Conservation (phyloP, 2,888 invertebrate species). For the Fragum fragum region DNA sequence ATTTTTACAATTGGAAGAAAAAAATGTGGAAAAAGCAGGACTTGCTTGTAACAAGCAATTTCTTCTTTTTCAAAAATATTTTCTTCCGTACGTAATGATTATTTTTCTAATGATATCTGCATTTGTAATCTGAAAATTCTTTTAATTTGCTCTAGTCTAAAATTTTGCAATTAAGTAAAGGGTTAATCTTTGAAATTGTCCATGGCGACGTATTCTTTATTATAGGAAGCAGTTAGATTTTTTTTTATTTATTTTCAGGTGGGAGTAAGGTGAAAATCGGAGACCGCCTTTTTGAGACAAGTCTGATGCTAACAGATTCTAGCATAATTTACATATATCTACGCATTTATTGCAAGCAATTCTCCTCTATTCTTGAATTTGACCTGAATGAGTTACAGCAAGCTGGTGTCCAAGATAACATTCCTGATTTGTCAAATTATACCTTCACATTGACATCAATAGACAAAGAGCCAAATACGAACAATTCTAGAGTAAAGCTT, state of each 20-base stretch:
- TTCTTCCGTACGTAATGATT: no score
- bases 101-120: no score
- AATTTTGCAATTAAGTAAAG: not conserved
- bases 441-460: not conserved
- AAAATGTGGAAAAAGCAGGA: not conserved
- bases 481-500: not conserved
- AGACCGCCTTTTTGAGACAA: not conserved
- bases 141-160: no score
- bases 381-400: not conserved
- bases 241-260: not conserved
- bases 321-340: not conserved
- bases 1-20: no score
- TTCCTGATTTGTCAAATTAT: not conserved
- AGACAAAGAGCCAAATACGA: not conserved
- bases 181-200: not conserved
- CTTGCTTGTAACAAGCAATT: not conserved
- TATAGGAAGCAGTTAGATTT: no score
- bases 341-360: constrained; percentile 12
- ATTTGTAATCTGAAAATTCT: not conserved
- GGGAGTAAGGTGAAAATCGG: not conserved
- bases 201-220: no score
- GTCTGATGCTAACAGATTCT: not conserved
- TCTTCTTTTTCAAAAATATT: not conserved
- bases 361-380: not conserved
- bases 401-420: not conserved